A percentile compares a stretch with the other conserved stretches of the same genome.
These are phyloP conservation scores for Trachelus tabidus DNA, from an alignment of 2,888 invertebrate species.

Conservation along the genomic window DNA sequence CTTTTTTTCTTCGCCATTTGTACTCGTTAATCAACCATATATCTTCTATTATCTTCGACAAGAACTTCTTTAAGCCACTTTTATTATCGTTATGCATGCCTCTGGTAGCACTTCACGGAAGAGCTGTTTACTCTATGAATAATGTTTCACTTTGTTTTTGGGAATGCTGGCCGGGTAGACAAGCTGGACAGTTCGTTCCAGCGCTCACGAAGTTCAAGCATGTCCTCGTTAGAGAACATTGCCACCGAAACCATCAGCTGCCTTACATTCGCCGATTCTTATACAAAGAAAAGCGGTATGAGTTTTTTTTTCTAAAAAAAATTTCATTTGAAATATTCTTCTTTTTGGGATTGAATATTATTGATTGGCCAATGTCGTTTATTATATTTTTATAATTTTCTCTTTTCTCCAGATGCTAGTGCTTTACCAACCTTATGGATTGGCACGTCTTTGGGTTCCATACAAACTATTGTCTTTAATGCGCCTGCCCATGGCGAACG, in stretches of 20 bases:
- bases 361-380: too few species aligned
- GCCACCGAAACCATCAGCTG: conserved; percentile 95
- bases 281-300: conserved; percentile 91
- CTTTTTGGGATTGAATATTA: neutral
- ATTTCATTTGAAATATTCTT: neutral
- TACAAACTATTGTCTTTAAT: conserved; percentile 90
- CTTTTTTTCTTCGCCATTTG: neutral
- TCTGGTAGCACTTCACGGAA: conserved; percentile 39
- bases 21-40: neutral
- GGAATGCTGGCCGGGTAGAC: conserved; percentile 84
- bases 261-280: conserved; percentile 95
- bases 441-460: conserved; percentile 96
- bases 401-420: conserved; percentile 77
- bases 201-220: conserved; percentile 95
- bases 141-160: conserved; percentile 48
- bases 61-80: neutral
- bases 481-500: conserved; percentile 83
- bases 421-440: conserved; percentile 95
- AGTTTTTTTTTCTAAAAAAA: conserved; percentile 1
- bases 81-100: conserved; percentile 41
- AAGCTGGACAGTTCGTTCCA: conserved; percentile 97
- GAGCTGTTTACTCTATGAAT: conserved; percentile 23
- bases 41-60: neutral
- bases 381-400: neutral
- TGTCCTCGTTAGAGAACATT: conserved; percentile 98